phyloP scores from a whole-genome alignment of 2,888 invertebrate species.

The Hofmannophila pseudospretella region DNA sequence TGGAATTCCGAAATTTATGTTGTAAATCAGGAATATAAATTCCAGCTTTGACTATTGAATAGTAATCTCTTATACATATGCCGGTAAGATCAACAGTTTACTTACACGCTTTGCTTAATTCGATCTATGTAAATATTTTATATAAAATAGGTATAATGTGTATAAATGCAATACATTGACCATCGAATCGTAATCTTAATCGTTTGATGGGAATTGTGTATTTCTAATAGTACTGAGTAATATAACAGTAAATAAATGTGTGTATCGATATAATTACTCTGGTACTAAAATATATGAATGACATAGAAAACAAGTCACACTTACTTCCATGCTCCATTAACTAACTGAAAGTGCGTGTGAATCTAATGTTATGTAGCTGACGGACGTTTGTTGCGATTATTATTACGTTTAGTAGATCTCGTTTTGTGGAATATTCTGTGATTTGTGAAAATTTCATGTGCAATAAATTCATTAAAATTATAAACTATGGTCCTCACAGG shows the following conservation, averaged over 20 bases:
- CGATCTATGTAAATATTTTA: conserved; percentile 34
- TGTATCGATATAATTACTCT: not conserved
- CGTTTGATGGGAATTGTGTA: not conserved
- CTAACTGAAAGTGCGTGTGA: conserved; percentile 1
- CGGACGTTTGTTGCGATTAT: conserved; percentile 8
- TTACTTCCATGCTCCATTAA: not conserved
- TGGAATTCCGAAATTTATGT: not conserved
- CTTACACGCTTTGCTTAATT: not conserved
- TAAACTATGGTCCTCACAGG: conserved; percentile 32
- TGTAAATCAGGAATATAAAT: not conserved
- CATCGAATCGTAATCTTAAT: not conserved
- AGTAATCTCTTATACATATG: no score
- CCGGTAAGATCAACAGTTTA: not conserved
- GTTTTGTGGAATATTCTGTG: conserved; percentile 56
- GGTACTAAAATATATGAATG: not conserved
- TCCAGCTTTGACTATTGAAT: not conserved
- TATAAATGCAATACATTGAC: conserved; percentile 23
- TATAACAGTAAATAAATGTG: not conserved
- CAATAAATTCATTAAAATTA: conserved; percentile 42
- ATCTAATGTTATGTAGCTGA: conserved; percentile 1
- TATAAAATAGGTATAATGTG: conserved; percentile 33
- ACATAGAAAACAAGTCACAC: not conserved
- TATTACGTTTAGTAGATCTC: conserved; percentile 40
- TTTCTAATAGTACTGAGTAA: not conserved
- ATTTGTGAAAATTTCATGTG: conserved; percentile 56